These are phyloP conservation scores for Drosophila villosipedis DNA, from an alignment of 2,888 invertebrate genomes.

Conservation along the genomic window DNA sequence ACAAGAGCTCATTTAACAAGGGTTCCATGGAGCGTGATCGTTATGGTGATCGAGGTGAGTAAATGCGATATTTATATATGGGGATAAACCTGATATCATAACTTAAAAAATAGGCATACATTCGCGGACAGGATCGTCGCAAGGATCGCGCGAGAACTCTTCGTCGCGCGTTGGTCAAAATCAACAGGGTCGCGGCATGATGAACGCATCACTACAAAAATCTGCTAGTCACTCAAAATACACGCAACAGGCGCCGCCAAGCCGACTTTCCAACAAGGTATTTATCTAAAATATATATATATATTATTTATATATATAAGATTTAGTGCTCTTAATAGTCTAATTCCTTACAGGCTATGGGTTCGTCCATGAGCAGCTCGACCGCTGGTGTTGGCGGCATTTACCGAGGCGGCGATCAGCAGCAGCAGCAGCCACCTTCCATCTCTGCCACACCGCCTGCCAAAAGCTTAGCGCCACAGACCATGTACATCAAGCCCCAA, in stretches of 20 bases:
- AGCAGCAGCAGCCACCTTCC: constrained; percentile 17
- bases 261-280: constrained; percentile 77
- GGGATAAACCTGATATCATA: background rate
- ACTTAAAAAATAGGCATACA: constrained; percentile 80
- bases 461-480: constrained; percentile 56
- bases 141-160: constrained; percentile 86
- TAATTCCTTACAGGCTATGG: constrained; percentile 31
- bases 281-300: background rate
- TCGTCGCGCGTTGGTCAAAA: constrained; percentile 79
- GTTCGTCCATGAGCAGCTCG: constrained; percentile 24
- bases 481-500: constrained; percentile 71
- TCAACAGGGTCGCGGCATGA: constrained; percentile 65
- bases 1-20: constrained; percentile 83
- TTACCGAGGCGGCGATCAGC: constrained; percentile 52
- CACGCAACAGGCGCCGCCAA: constrained; percentile 77
- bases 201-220: constrained; percentile 81
- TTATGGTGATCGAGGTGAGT: constrained; percentile 75
- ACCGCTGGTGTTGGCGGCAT: constrained; percentile 42
- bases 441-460: constrained; percentile 25
- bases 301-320: background rate
- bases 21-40: constrained; percentile 84
- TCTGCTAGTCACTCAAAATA: constrained; percentile 85
- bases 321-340: background rate
- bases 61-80: background rate
- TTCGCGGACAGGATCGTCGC: constrained; percentile 88